phyloP scores from a whole-genome alignment of 2,113 vertebrate species.

The Mus spicilegus region DNA sequence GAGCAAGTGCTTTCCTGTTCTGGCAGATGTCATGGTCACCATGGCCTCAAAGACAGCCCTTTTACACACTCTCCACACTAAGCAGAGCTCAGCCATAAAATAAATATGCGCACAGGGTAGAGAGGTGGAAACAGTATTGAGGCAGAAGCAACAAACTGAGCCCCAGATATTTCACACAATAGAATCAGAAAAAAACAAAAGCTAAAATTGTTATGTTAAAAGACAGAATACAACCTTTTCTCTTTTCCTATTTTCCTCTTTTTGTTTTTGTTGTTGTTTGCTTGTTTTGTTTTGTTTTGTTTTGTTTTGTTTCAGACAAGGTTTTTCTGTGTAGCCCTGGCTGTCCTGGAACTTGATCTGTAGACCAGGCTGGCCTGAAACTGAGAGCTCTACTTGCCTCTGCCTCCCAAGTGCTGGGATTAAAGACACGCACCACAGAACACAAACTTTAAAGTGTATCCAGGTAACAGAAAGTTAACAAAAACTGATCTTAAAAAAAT shows the following conservation, averaged over 20 bases:
- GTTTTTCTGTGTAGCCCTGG: neutral
- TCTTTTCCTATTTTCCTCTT: neutral
- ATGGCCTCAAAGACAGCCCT: neutral
- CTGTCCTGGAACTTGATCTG: neutral
- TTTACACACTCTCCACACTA: neutral
- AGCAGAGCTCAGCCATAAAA: neutral
- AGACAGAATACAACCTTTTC: neutral
- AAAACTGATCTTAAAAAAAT: neutral
- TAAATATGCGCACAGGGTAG: neutral
- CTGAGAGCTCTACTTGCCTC: neutral
- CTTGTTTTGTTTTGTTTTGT: neutral
- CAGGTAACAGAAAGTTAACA: neutral
- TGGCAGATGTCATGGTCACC: neutral
- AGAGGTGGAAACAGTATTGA: neutral
- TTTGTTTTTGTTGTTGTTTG: neutral
- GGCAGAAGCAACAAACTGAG: neutral
- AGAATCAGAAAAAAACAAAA: neutral
- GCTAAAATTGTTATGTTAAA: neutral
- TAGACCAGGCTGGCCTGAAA: neutral
- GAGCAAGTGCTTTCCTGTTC: neutral
- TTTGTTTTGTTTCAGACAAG: neutral
- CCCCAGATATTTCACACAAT: neutral
- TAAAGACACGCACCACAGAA: neutral
- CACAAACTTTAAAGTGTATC: neutral
- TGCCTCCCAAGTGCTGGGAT: neutral